Conservation (phyloP, 1,140 invertebrate species). For the Acromyrmex echinatior region DNA sequence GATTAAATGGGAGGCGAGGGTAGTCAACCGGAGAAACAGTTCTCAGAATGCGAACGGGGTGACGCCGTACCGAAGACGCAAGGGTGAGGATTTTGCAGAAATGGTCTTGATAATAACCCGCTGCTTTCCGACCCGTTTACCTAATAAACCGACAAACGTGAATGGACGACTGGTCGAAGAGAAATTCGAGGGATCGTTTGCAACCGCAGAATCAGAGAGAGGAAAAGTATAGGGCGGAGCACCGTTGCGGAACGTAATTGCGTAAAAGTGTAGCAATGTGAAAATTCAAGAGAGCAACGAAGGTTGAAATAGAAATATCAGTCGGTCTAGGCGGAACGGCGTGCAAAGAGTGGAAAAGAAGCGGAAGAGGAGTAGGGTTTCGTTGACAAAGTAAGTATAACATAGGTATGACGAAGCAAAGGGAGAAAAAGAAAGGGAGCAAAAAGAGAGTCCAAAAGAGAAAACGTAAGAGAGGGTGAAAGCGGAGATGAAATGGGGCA, state of each 20-base stretch:
- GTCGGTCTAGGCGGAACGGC: constrained; percentile 43
- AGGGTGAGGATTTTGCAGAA: constrained; percentile 48
- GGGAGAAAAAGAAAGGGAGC: constrained; percentile 52
- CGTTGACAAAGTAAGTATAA: constrained; percentile 52
- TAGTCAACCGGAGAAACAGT: constrained; percentile 59
- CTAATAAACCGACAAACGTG: constrained; percentile 66
- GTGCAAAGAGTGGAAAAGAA: neutral
- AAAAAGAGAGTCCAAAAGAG: constrained; percentile 72
- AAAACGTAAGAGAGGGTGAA: constrained; percentile 63
- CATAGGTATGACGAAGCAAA: constrained; percentile 56
- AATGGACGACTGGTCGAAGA: constrained; percentile 33
- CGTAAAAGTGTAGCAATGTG: constrained; percentile 15
- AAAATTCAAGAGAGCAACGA: constrained; percentile 62
- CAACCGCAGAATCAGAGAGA: constrained; percentile 43
- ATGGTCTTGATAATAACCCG: constrained; percentile 70
- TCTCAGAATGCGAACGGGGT: constrained; percentile 23
- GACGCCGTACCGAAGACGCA: constrained; percentile 5
- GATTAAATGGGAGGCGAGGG: constrained; percentile 45
- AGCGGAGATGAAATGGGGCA: constrained; percentile 80
- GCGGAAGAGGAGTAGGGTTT: constrained; percentile 22
- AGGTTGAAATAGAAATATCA: constrained; percentile 62
- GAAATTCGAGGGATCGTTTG: constrained; percentile 31
- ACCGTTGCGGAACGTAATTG: constrained; percentile 28
- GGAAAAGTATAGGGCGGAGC: neutral
- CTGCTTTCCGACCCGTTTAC: constrained; percentile 70